Evolutionary conservation across 2,797 vertebrate genomes (phyloP).

Genomic region (Pygocentrus nattereri): DNA sequence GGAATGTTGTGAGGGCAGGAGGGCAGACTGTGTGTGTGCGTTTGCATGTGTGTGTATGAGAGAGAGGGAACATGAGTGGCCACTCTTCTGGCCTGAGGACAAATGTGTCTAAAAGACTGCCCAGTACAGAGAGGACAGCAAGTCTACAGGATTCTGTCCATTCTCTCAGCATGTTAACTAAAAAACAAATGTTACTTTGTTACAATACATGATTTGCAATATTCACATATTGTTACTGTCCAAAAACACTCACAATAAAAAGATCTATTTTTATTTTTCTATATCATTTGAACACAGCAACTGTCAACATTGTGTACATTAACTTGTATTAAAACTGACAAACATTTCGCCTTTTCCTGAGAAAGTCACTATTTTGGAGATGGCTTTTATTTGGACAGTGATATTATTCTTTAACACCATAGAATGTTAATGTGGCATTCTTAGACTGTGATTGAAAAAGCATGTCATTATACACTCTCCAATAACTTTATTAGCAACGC

Average conservation of each 20-base stretch:
- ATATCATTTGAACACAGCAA: no score
- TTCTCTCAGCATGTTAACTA: not conserved
- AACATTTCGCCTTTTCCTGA: no score
- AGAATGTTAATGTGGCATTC: not conserved
- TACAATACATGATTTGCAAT: not conserved
- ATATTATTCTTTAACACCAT: not conserved
- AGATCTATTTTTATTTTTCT: no score
- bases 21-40: constrained; percentile 35
- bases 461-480: not conserved
- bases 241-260: no score
- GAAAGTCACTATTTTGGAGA: no score
- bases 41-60: constrained; percentile 35
- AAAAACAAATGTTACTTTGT: not conserved
- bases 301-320: no score
- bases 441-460: not conserved
- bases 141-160: constrained; percentile 56
- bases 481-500: no score
- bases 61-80: constrained; percentile 44
- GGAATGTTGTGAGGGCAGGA: constrained; percentile 52
- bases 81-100: constrained; percentile 69
- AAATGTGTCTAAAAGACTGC: constrained; percentile 79
- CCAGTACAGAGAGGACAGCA: constrained; percentile 63
- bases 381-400: no score
- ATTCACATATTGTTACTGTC: no score
- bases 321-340: no score